These are phyloP conservation scores for Carcharodon carcharias DNA, from an alignment of 2,797 vertebrate genomes.

Conservation along the genomic window DNA sequence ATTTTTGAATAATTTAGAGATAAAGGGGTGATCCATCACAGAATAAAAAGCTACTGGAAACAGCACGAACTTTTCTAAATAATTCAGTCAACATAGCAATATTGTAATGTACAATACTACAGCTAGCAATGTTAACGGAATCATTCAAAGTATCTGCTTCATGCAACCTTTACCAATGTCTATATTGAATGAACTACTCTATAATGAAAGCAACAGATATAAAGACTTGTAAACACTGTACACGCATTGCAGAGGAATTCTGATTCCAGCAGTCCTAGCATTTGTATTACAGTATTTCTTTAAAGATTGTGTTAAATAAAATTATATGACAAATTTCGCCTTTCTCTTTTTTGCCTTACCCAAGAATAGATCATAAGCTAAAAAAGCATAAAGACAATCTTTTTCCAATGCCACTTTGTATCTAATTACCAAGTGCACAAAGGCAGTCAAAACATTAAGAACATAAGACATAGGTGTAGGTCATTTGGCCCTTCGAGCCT, in stretches of 20 bases:
- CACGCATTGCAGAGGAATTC: neutral
- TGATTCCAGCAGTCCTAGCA: neutral
- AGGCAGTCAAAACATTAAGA: neutral
- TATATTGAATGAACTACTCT: neutral
- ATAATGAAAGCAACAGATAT: neutral
- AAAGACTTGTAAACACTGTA: neutral
- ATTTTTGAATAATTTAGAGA: neutral
- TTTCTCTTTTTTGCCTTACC: neutral
- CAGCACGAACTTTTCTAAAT: neutral
- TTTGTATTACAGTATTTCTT: neutral
- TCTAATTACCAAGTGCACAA: neutral
- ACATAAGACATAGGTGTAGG: neutral
- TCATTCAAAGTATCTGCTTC: neutral
- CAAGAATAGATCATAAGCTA: neutral
- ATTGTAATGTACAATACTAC: neutral
- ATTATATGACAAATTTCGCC: neutral
- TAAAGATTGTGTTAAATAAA: neutral
- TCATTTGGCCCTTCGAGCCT: neutral
- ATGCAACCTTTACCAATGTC: neutral
- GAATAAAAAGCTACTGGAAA: neutral
- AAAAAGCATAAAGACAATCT: neutral
- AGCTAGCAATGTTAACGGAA: neutral
- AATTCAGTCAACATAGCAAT: neutral
- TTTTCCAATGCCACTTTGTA: neutral
- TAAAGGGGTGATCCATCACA: neutral